Base-by-base conservation (phyloP, 1,140 invertebrate species). In the Piezodorus guildinii region DNA sequence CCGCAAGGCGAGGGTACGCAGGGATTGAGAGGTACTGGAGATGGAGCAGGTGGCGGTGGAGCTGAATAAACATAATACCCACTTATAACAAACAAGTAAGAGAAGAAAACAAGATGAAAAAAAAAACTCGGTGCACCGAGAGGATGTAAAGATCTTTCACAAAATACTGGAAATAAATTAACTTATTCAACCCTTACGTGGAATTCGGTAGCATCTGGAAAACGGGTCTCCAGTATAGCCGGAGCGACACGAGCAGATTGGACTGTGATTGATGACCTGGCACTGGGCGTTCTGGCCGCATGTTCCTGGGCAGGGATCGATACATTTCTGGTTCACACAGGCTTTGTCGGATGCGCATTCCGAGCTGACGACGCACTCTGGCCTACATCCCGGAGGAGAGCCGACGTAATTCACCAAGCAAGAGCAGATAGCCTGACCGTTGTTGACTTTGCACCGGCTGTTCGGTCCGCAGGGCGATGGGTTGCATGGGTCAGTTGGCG, bases 401-500 rank as follows among this genome's bases (percentile, higher is more conserved):
- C 87, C 86, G 27, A 84, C 76, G 68, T 85, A 88, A 58, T 81
- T 82, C 25, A 80, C 77, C 43, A 85, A 66, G 70, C 87, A 90
- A 54, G 85, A 83, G 67, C 87, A 91, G 15, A 85, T 81, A 14
- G 85, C 83, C 74, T 85, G 83, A 68, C 77, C 79, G 72, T 83
- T 82, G 60, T 84, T 76, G 72, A 81, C 77, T 72, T 81, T 75
- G 71, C 90, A 92, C 71, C 84, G 81, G 69, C 86, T 85, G 66
- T 91, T 89, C 0, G 83, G 78, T n/a, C 86, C 89, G 73, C 89
- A 93, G 1, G 84, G 83, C 21, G 82, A 85, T 21, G 84, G 83
- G 65, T 73, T 66, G 68, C 82, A 84, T 17, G 80, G 79, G 71
- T 81, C 67, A 46, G 69, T 25, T 52, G 76, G 70, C 44, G 64